Evolutionary conservation across 2,888 invertebrate species (phyloP).

Genomic region (Microplitis deprimator): DNA sequence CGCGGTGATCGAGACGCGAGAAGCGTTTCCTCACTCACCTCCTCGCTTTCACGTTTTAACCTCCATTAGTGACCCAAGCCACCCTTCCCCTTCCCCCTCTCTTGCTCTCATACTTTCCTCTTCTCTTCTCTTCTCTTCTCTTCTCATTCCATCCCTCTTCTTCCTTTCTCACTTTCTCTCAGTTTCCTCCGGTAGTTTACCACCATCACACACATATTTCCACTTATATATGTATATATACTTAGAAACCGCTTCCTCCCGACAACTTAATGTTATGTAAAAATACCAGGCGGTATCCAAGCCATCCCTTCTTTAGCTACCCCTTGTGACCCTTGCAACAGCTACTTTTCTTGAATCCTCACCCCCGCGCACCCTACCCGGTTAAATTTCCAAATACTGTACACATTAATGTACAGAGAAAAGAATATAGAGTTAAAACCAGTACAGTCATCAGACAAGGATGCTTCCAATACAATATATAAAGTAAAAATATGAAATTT

Average conservation of each 20-base stretch:
- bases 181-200: constrained; percentile 21
- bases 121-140: neutral
- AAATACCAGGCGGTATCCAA: constrained; percentile 56
- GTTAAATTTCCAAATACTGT: constrained; percentile 41
- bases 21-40: constrained; percentile 44
- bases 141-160: constrained; percentile 4
- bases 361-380: constrained; percentile 33
- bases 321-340: constrained; percentile 35
- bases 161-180: constrained; percentile 24
- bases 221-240: neutral
- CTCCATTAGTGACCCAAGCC: constrained; percentile 62
- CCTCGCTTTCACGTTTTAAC: constrained; percentile 61
- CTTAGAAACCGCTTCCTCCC: constrained; percentile 26
- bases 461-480: neutral
- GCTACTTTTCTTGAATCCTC: constrained; percentile 37
- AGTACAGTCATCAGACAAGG: constrained; percentile 16
- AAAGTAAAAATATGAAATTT: neutral
- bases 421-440: constrained; percentile 32
- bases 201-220: constrained; percentile 2
- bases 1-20: constrained; percentile 39
- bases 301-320: neutral
- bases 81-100: constrained; percentile 22
- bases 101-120: neutral
- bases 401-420: constrained; percentile 58
- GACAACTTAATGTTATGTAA: constrained; percentile 66